Base-by-base conservation (phyloP, 2,888 invertebrate genomes). In the Dioctria linearis region DNA sequence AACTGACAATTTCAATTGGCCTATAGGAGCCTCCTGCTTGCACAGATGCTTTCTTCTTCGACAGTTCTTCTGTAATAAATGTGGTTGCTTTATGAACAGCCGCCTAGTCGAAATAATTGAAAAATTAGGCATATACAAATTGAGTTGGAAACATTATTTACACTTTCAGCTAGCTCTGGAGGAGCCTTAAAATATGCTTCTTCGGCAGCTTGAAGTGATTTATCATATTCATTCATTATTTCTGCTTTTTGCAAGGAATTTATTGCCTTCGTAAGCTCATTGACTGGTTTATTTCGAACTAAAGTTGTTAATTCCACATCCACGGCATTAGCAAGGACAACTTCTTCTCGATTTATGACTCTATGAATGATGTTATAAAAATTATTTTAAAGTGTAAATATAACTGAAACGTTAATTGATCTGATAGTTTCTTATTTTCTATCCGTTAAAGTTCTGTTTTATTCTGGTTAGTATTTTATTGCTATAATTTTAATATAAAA, bases 1-100 rank as follows among this genome's bases (percentile, higher is more conserved):
- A 82, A 54, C 82, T 81, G 5, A 82, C 76, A 49, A 82, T 63
- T 79, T 82, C 82, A 11, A 82, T 79, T n/a, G 82, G 82, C n/a
- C 51, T 78, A 49, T 81, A 82, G 6, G 79, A 39, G 13, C 5
- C 61, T 39, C 61, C 65, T 8, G 25, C 0, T 13, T 11, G 2
- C 5, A 79, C 6, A 5, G n/a, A 25, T 39, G 80, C n/a, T 49
- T 25, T 42, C 43, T 81, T 82, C 57, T 65, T 80, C 8, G 65
- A 39, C 2, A 79, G 3, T 49, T 76, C 61, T 25, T 79, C 76
- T 3, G 80, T 66, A 43, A 65, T 40, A 78, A 82, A 82, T n/a
- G 67, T 80, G 5, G 65, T 57, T 25, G 82, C 82, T 13, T 79
- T 63, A 43, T 80, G 79, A 49, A 82, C 78, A 8, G 82, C 82